Evolutionary conservation across 2,113 vertebrate genomes (phyloP), one percentile per base, ranked within the genome.

Genomic region (Camelus dromedarius): DNA sequence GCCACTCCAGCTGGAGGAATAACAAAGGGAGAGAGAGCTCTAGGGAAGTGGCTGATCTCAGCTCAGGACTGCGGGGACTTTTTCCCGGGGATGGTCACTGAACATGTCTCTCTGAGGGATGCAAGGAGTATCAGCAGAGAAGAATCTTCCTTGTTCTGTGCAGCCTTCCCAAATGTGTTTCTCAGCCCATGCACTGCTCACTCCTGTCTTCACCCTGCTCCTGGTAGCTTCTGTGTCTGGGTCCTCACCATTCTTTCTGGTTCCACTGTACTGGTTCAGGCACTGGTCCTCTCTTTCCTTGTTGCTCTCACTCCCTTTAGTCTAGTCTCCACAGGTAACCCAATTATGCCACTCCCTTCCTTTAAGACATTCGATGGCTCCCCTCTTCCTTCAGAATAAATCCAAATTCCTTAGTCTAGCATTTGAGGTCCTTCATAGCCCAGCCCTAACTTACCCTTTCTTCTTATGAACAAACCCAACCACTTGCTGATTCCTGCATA

Each of bases 11-110:
- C 60, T 77, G 72, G 48, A 88, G 48, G 24, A 86, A 48, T 30
- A 54, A n/a, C 56, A 60, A n/a, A 32, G 62, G n/a, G 64, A 95
- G 80, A 56, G 64, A 95, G 80, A 56, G 46, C 9, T 30, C n/a
- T 42, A 86, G 86, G 89, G 81, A 96, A 85, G 91, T 90, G 70
- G 24, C 54, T 38, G 46, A 15, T 76, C 70, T 94, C 64, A 32
- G 93, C 32, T 62, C 54, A 72, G 3, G 50, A 64, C 77, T 69
- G 0, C 22, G 8, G 5, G 48, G 66, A 73, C 32, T 56, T 91
- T 80, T 72, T 56, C 58, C 32, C 81, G 72, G 26, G 35, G 91
- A 82, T 16, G 26, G 66, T 28, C 64, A 28, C 64, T 50, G 52
- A 85, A 14, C 7, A 0, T 76, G 46, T 52, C 35, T 56, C 24